Evolutionary conservation across 2,888 invertebrate species (phyloP).

Genomic region (Troglohyphantes excavatus): DNA sequence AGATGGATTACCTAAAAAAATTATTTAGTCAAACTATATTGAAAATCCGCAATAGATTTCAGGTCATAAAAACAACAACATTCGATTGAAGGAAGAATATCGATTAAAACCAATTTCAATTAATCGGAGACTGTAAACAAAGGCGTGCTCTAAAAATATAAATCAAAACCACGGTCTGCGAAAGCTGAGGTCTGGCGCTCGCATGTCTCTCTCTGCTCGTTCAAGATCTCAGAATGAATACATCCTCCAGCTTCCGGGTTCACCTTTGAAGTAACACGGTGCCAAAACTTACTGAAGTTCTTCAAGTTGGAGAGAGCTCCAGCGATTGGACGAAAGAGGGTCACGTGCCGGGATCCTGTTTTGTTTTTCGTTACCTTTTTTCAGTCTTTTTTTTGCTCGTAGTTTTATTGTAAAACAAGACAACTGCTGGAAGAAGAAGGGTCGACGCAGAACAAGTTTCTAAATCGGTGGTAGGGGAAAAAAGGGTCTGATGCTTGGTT

Average conservation of each 20-base stretch:
- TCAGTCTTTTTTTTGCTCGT: slow-evolving; percentile 15
- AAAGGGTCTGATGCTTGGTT: slow-evolving; percentile 1
- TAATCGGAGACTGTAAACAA: too few relatives aligned
- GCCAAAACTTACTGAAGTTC: slow-evolving; percentile 71
- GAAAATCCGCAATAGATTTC: too few relatives aligned
- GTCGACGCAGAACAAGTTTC: slow-evolving; percentile 69
- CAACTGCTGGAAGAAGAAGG: slow-evolving; percentile 33
- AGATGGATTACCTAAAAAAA: too few relatives aligned
- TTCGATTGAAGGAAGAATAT: too few relatives aligned
- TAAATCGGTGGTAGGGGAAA: slow-evolving; percentile 59
- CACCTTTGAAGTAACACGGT: slow-evolving; percentile 61
- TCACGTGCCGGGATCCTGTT: slow-evolving; percentile 62
- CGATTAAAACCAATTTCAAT: too few relatives aligned
- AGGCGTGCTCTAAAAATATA: too few relatives aligned
- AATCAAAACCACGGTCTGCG: too few relatives aligned
- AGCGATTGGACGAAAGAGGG: slow-evolving; percentile 52
- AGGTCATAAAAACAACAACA: too few relatives aligned
- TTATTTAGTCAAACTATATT: too few relatives aligned
- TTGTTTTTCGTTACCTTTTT: slow-evolving; percentile 36
- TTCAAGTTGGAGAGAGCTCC: slow-evolving; percentile 15
- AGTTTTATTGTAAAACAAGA: slow-evolving; percentile 59
- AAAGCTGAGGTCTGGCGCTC: too few relatives aligned
- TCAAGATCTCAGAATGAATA: background rate
- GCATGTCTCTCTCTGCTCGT: too few relatives aligned
- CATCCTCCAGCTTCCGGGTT: slow-evolving; percentile 69